Evolutionary conservation across 2,113 vertebrate genomes (phyloP).

Genomic region (Lamprotornis superbus): DNA sequence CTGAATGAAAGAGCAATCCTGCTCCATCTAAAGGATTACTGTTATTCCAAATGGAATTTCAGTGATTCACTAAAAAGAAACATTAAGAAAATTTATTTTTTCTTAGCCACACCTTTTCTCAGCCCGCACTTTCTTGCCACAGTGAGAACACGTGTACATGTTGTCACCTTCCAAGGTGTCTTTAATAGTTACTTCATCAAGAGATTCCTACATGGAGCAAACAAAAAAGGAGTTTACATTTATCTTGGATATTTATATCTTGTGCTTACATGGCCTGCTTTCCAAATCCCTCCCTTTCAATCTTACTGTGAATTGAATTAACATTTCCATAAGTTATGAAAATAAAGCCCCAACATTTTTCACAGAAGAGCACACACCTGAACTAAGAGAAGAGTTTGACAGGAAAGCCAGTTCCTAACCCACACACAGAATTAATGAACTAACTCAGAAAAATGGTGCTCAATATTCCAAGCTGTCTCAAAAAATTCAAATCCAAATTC

Average conservation of each 20-base stretch:
- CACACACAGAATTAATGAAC: background rate
- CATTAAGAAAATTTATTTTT: background rate
- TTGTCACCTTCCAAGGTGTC: conserved; percentile 99
- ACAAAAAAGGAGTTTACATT: background rate
- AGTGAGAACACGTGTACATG: conserved; percentile 99
- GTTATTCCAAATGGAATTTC: background rate
- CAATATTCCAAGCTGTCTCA: background rate
- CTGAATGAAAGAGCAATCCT: background rate
- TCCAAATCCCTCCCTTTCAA: background rate
- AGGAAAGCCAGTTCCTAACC: background rate
- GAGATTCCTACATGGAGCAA: conserved; percentile 84
- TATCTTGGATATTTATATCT: background rate
- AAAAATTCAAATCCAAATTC: background rate
- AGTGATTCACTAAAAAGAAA: background rate
- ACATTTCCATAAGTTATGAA: background rate
- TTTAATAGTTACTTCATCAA: conserved; percentile 99
- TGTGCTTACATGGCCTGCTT: background rate
- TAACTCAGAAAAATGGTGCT: background rate
- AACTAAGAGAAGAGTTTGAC: background rate
- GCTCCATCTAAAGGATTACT: background rate
- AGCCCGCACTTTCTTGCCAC: conserved; percentile 96
- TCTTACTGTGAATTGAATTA: background rate
- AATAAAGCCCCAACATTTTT: background rate
- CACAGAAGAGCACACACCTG: background rate
- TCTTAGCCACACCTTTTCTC: conserved; percentile 86